Evolutionary conservation across 2,888 invertebrate genomes (phyloP).

Genomic region (Frankliniella intonsa): DNA sequence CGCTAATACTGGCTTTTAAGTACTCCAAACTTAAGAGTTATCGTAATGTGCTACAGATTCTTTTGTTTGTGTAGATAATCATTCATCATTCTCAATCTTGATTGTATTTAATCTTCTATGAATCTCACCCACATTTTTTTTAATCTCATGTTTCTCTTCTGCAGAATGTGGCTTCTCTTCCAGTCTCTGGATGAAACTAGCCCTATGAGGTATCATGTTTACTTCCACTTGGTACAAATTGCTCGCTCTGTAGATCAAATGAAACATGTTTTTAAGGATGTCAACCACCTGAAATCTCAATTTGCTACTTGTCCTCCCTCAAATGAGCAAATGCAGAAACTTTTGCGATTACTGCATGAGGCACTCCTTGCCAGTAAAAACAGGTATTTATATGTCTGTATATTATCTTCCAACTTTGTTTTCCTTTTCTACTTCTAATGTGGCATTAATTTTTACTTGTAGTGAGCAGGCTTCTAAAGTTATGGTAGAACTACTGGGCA

Average conservation of each 20-base stretch:
- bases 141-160: conserved; percentile 41
- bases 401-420: conserved; percentile 28
- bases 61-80: conserved; percentile 22
- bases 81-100: background rate
- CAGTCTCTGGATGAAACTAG: conserved; percentile 83
- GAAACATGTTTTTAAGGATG: conserved; percentile 75
- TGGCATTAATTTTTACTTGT: conserved; percentile 39
- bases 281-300: conserved; percentile 76
- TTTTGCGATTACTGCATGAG: conserved; percentile 83
- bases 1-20: background rate
- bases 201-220: conserved; percentile 84
- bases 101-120: conserved; percentile 3
- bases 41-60: background rate
- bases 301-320: conserved; percentile 75
- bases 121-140: too few relatives aligned
- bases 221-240: conserved; percentile 84
- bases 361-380: conserved; percentile 82
- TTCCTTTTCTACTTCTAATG: conserved; percentile 26
- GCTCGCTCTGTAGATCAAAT: conserved; percentile 85
- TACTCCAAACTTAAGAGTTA: background rate
- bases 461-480: conserved; percentile 91
- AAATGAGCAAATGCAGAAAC: conserved; percentile 85
- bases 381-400: conserved; percentile 52
- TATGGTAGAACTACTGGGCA: conserved; percentile 93
- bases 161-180: conserved; percentile 82